phyloP scores from a whole-genome alignment of 2,888 invertebrate species.

The Brassicogethes aeneus region DNA sequence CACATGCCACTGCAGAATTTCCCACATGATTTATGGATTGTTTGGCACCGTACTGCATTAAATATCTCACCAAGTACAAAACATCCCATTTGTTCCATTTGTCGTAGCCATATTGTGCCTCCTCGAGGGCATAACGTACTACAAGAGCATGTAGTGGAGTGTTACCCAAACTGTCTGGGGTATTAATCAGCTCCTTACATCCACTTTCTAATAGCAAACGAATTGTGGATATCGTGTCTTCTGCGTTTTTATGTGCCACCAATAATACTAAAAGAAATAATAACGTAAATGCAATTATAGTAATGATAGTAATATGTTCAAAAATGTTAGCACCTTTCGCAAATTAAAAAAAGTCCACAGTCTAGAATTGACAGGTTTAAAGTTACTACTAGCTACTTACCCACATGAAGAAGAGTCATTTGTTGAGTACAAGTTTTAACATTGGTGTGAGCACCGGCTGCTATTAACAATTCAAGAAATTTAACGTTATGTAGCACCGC shows the following conservation, averaged over 20 bases:
- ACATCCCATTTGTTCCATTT: slow-evolving; percentile 71
- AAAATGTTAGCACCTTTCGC: too few relatives aligned
- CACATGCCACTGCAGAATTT: slow-evolving; percentile 61
- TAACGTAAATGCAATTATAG: too few relatives aligned
- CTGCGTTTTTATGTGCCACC: slow-evolving; percentile 59
- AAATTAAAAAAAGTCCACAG: not conserved
- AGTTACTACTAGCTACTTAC: slow-evolving; percentile 29
- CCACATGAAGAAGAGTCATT: slow-evolving; percentile 60
- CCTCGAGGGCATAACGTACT: slow-evolving; percentile 58
- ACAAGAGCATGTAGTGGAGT: slow-evolving; percentile 61
- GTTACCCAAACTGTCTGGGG: slow-evolving; percentile 62
- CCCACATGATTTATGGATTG: slow-evolving; percentile 61
- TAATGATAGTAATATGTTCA: too few relatives aligned
- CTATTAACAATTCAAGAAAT: slow-evolving; percentile 55
- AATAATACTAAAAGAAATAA: slow-evolving; percentile 46
- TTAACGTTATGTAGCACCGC: slow-evolving; percentile 63
- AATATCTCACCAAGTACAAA: slow-evolving; percentile 53
- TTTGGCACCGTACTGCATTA: slow-evolving; percentile 55
- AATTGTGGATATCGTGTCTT: slow-evolving; percentile 60
- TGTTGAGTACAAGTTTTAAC: slow-evolving; percentile 62
- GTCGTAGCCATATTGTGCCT: slow-evolving; percentile 56
- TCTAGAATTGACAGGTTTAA: not conserved
- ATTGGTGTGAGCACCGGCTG: slow-evolving; percentile 61
- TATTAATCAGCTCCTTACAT: slow-evolving; percentile 62
- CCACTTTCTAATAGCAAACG: slow-evolving; percentile 63